Evolutionary conservation across 2,797 vertebrate species (phyloP).

Genomic region (Catamblyrhynchus diadema): DNA sequence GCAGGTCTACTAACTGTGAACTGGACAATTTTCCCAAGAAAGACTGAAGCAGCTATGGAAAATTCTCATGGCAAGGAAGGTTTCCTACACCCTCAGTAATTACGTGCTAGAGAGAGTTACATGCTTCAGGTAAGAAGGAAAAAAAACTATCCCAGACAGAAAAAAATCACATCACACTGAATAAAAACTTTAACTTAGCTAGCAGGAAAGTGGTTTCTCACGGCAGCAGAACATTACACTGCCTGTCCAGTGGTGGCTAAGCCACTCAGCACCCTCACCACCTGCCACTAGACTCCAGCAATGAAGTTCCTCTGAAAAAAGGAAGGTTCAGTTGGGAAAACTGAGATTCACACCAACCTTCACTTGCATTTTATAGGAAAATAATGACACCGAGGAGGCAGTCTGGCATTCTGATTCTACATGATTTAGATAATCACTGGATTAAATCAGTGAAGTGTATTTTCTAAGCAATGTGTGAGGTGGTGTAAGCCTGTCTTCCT

Average conservation of each 20-base stretch:
- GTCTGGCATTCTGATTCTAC: not conserved
- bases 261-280: not conserved
- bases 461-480: not conserved
- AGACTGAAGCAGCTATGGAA: not conserved
- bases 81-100: not conserved
- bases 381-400: not conserved
- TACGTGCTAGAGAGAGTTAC: not conserved
- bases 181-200: not conserved
- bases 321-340: not conserved
- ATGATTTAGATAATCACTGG: not conserved
- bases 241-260: not conserved
- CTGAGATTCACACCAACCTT: rapidly evolving
- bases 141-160: not conserved
- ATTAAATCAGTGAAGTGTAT: not conserved
- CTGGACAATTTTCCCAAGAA: not conserved
- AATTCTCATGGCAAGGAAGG: not conserved
- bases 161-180: not conserved
- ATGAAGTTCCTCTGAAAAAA: not conserved
- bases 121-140: not conserved
- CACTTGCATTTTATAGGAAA: not conserved
- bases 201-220: not conserved
- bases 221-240: not conserved
- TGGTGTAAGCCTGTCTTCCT: not conserved
- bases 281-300: not conserved
- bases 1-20: not conserved